A percentile compares a stretch with the other conserved stretches of the same genome.
Evolutionary conservation across 1,140 invertebrate species (phyloP).

Genomic region (Bombus soroeensis): DNA sequence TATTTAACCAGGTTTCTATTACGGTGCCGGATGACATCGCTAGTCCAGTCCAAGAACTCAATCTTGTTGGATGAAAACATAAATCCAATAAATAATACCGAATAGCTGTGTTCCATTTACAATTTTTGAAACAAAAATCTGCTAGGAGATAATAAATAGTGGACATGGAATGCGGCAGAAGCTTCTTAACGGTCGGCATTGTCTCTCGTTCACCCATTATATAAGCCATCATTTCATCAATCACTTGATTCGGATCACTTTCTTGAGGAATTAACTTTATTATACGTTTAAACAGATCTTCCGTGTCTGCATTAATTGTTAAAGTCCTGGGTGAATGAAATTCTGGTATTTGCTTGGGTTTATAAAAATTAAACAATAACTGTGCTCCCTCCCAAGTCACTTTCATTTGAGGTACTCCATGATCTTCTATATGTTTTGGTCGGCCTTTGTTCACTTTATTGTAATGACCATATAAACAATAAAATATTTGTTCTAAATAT

Average conservation of each 20-base stretch:
- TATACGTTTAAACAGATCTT: slow-evolving; percentile 90
- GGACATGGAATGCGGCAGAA: slow-evolving; percentile 84
- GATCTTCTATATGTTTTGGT: slow-evolving; percentile 89
- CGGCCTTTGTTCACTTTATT: slow-evolving; percentile 87
- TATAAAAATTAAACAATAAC: slow-evolving; percentile 92
- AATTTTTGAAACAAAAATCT: slow-evolving; percentile 96
- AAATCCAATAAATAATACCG: slow-evolving; percentile 93
- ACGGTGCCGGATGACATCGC: slow-evolving; percentile 91
- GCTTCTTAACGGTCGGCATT: slow-evolving; percentile 82
- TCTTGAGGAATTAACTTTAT: slow-evolving; percentile 88
- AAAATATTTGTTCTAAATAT: slow-evolving; percentile 94
- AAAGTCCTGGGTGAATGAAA: slow-evolving; percentile 90
- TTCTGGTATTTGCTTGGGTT: slow-evolving; percentile 90
- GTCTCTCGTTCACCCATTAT: slow-evolving; percentile 85
- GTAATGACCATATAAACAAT: slow-evolving; percentile 94
- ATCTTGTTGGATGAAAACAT: slow-evolving; percentile 88
- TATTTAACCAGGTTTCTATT: slow-evolving; percentile 92
- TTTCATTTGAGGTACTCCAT: slow-evolving; percentile 88
- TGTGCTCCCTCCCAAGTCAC: slow-evolving; percentile 91
- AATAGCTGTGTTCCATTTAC: slow-evolving; percentile 89
- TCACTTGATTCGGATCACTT: slow-evolving; percentile 85
- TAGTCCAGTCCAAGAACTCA: slow-evolving; percentile 96
- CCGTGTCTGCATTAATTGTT: slow-evolving; percentile 90
- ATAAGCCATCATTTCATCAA: slow-evolving; percentile 86
- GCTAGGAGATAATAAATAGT: slow-evolving; percentile 94